phyloP scores from a whole-genome alignment of 2,888 invertebrate species.

The Thelaira solivaga region DNA sequence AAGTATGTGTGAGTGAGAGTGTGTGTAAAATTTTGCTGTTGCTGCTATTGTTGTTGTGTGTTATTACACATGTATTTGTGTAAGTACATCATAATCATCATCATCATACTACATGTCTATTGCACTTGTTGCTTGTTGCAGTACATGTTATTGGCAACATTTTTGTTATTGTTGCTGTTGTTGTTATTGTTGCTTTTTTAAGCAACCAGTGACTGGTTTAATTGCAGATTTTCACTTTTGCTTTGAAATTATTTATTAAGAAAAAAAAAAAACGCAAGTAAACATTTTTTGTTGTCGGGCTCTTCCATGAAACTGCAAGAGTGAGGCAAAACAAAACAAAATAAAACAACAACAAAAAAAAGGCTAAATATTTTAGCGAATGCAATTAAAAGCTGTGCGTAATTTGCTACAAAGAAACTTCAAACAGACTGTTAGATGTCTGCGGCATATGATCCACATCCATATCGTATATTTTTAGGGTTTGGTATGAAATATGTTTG shows the following conservation, averaged over 20 bases:
- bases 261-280: background rate
- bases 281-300: conserved; percentile 12
- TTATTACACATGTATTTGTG: background rate
- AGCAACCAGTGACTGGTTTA: conserved; percentile 71
- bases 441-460: conserved; percentile 40
- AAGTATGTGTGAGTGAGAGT: background rate
- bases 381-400: conserved; percentile 49
- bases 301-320: conserved; percentile 22
- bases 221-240: conserved; percentile 75
- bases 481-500: conserved; percentile 24
- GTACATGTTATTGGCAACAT: conserved; percentile 40
- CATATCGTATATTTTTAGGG: conserved; percentile 42
- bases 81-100: background rate
- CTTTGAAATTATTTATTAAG: conserved; percentile 42
- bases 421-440: conserved; percentile 27
- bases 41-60: background rate
- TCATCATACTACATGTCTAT: background rate
- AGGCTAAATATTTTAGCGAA: conserved; percentile 27
- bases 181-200: conserved; percentile 16
- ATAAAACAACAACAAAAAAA: too few species aligned
- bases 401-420: conserved; percentile 39
- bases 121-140: conserved; percentile 37
- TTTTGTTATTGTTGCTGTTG: too few species aligned
- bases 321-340: too few species aligned
- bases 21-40: too few species aligned